Evolutionary conservation across 2,888 invertebrate genomes (phyloP), one percentile per base, ranked within the genome.

Genomic region (Xylota sylvarum): DNA sequence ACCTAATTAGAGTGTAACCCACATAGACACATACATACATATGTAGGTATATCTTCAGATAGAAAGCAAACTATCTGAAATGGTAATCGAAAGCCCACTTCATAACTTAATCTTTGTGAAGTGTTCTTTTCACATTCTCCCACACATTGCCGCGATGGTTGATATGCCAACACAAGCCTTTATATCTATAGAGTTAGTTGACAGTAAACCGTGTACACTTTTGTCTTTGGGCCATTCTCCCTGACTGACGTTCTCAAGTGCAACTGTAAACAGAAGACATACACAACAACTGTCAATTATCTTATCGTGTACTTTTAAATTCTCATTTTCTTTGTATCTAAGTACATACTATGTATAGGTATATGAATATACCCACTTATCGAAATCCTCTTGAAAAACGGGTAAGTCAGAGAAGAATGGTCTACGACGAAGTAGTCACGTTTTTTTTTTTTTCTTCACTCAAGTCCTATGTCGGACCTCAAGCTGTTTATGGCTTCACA

Each of bases 301-400:
- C 78, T 67, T 73, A 72, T 83, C 83, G 65, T 73, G 56, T 46
- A 19, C 56, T 48, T 37, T 48, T 65, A 70, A 64, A 65, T 82
- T 77, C 60, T 27, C 27, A 64, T 70, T 76, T 76, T 69, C 60
- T 27, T 27, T 52, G 50, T 27, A 1, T 37, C 10, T 35, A 35
- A 2, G 35, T 35, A 50, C 12, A 19, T 10, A 27, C n/a, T 14
- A 2, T 35, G 14, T 73, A 10, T 12, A 35, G 4, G 14, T 32
- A 46, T 30, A 30, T 10, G 6, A 14, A 58, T 5, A 50, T 19
- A 37, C 19, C 23, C 17, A 35, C 23, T 17, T 27, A 43, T 48
- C 23, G 48, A 48, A 58, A 35, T 9, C n/a, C 50, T 58, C 12
- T 46, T 17, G 40, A 27, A 46, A 70, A 55, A 56, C 10, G 46